phyloP scores from a whole-genome alignment of 2,113 vertebrate genomes.

The Protobothrops flavoviridis region DNA sequence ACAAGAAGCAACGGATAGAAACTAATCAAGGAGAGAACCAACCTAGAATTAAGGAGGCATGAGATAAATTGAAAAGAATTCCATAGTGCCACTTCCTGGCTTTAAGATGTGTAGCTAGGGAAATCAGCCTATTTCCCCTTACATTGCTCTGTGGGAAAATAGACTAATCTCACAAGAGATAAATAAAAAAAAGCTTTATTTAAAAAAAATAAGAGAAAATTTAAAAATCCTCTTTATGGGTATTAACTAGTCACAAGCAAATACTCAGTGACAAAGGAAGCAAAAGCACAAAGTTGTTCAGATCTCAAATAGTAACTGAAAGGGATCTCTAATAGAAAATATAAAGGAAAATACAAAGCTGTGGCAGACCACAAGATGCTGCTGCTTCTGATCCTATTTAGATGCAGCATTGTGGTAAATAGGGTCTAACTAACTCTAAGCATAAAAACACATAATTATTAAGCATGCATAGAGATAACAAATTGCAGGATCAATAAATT shows the following conservation, averaged over 20 bases:
- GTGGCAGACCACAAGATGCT: not conserved
- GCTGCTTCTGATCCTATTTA: not conserved
- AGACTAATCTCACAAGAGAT: not conserved
- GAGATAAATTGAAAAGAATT: not conserved
- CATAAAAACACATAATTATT: not conserved
- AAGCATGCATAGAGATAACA: not conserved
- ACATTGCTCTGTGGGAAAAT: not conserved
- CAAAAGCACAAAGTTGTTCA: not conserved
- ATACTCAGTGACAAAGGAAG: not conserved
- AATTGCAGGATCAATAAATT: not conserved
- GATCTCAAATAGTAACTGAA: not conserved
- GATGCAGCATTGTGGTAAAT: not conserved
- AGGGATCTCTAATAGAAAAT: not conserved
- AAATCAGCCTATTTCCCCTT: not conserved
- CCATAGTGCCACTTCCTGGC: not conserved
- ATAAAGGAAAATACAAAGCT: not conserved
- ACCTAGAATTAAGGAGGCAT: not conserved
- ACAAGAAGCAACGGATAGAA: too few relatives aligned
- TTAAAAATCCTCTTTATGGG: not conserved
- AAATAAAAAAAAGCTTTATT: not conserved
- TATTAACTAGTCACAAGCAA: not conserved
- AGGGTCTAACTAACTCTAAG: not conserved
- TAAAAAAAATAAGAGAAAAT: not conserved
- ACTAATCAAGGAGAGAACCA: too few relatives aligned
- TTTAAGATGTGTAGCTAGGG: not conserved